Evolutionary conservation across 2,888 invertebrate species (phyloP), one percentile per base, ranked within the genome.

Genomic region (Invenusta paracnida): DNA sequence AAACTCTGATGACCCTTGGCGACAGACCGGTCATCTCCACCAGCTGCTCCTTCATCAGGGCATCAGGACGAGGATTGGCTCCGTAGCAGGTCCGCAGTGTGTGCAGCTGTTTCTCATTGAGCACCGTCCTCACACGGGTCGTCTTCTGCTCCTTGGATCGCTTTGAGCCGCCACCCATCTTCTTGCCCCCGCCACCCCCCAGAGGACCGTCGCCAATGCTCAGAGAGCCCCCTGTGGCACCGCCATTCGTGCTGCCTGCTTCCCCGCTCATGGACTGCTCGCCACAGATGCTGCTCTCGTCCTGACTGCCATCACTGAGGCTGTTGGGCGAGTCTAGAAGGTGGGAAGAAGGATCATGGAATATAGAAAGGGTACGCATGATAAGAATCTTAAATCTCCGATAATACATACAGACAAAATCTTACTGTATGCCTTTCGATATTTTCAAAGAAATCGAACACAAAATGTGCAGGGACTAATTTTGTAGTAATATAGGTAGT

Each of bases 11-110:
- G 89, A 99, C 99, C 23, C 99, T 93, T 27, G 98, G 98, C 90
- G 96, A 97, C 84, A 99, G 94, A 0, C 96, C 95, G 23, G 99
- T 99, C 98, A 98, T 97, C 93, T 99, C 98, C 73, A 98, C 98
- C 87, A 99, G 94, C 92, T 98, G 98, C 92, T 99, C 99, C 93
- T 99, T 99, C 96, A 98, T 97, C 87, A 98, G 94, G 67, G 99
- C 98, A 92, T 99, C 99, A 67, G 99, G 99, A 84, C 99, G 93
- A 86, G 98, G 97, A 93, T 99, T 99, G 86, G 97, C 96, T 87
- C 95, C 95, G 93, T 99, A 99, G 92, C 98, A 98, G 87, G 97
- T 97, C 93, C 98, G 94, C 89, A 99, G 93, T 2, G 98, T 99
- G 92, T 97, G 97, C 89, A 99, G 93, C 92, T 99, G 99, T 92